Conservation (phyloP, 2,797 vertebrate species). For the Semotilus atromaculatus region DNA sequence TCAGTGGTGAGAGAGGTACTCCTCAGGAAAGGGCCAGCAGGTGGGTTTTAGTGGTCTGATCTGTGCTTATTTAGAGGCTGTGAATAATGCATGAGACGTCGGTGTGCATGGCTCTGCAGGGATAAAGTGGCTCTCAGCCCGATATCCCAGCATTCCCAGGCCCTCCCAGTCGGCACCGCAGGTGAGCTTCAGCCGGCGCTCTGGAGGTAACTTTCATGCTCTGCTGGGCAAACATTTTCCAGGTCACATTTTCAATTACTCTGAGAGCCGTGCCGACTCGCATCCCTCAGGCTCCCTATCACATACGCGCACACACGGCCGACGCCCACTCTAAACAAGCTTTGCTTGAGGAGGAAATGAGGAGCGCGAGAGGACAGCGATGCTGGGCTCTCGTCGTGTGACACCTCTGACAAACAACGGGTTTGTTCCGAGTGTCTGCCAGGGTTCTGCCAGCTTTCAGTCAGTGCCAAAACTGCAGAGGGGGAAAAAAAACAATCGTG, state of each 20-base stretch:
- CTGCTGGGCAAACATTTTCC: slow-evolving; percentile 85
- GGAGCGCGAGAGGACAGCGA: slow-evolving; percentile 28
- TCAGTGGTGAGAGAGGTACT: slow-evolving; percentile 79
- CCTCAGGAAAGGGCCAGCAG: slow-evolving; percentile 64
- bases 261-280: slow-evolving; percentile 78
- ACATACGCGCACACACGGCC: slow-evolving; percentile 58
- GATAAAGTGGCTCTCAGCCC: slow-evolving; percentile 85
- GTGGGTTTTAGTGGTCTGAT: slow-evolving; percentile 70
- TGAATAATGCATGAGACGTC: slow-evolving; percentile 90
- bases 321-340: slow-evolving; percentile 60
- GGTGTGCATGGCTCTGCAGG: slow-evolving; percentile 67
- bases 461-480: slow-evolving; percentile 8
- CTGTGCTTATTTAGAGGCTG: slow-evolving; percentile 84
- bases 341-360: slow-evolving; percentile 50
- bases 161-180: slow-evolving; percentile 75
- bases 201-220: slow-evolving; percentile 87
- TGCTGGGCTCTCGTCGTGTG: slow-evolving; percentile 14
- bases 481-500: neutral
- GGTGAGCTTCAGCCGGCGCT: slow-evolving; percentile 74
- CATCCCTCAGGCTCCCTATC: slow-evolving; percentile 66
- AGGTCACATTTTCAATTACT: slow-evolving; percentile 89
- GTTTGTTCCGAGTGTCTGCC: slow-evolving; percentile 40
- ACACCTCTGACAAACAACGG: slow-evolving; percentile 46
- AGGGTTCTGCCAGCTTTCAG: slow-evolving; percentile 29
- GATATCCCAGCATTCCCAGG: slow-evolving; percentile 77